Conservation (phyloP, 2,113 vertebrate genomes). For the Panthera leo region DNA sequence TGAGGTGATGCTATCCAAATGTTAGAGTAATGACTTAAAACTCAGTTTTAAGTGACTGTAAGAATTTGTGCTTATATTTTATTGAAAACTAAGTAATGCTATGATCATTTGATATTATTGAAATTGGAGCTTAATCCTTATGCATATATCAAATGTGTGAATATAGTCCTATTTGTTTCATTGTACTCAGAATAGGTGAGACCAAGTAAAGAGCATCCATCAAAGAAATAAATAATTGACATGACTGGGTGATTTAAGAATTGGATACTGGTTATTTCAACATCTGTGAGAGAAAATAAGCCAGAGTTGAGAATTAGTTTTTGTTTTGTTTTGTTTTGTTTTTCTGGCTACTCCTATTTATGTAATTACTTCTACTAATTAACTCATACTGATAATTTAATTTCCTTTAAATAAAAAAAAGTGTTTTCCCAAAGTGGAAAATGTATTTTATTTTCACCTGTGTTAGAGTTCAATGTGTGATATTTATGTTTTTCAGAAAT, state of each 20-base stretch:
- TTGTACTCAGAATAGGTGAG: neutral
- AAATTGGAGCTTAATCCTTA: neutral
- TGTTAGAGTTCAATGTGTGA: neutral
- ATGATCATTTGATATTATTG: neutral
- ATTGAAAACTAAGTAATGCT: neutral
- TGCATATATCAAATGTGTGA: neutral
- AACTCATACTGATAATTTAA: neutral
- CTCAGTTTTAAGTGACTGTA: neutral
- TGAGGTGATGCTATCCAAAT: neutral
- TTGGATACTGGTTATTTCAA: neutral
- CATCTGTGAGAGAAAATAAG: neutral
- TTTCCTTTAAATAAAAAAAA: neutral
- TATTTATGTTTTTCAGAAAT: constrained; percentile 4
- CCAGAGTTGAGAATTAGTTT: neutral
- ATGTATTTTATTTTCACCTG: constrained; percentile 14
- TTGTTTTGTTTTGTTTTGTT: neutral
- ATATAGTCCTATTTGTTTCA: neutral
- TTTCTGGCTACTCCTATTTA: neutral
- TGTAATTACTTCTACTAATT: neutral
- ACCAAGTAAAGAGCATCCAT: neutral
- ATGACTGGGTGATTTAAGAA: neutral
- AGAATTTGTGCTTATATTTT: neutral
- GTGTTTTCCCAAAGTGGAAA: neutral
- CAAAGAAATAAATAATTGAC: neutral
- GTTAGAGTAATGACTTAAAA: neutral